Evolutionary conservation across 2,888 invertebrate species (phyloP).

Genomic region (Rhyacophila evoluta): DNA sequence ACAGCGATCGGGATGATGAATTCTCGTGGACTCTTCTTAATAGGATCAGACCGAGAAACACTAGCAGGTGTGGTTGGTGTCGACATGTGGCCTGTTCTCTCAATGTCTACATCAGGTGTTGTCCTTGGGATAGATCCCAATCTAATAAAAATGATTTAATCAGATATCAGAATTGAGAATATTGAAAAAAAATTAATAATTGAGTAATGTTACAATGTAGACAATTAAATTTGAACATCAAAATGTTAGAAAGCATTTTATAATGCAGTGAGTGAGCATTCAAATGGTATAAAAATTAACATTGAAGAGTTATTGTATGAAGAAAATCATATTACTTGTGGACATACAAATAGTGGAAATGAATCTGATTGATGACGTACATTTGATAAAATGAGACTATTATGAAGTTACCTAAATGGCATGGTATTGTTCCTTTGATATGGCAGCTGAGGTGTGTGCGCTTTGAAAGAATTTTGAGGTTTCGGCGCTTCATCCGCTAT

Average conservation of each 20-base stretch:
- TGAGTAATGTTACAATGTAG: no score
- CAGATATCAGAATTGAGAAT: conserved; percentile 35
- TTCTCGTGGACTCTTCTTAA: conserved; percentile 89
- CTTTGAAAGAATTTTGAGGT: conserved; percentile 47
- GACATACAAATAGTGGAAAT: no score
- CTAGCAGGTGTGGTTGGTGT: conserved; percentile 73
- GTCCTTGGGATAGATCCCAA: background rate
- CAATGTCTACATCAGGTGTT: conserved; percentile 55
- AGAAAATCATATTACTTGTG: no score
- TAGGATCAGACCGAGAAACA: conserved; percentile 71
- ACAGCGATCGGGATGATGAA: conserved; percentile 95
- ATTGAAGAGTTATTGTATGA: no score
- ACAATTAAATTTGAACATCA: no score
- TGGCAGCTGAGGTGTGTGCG: conserved; percentile 42
- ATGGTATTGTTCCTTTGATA: conserved; percentile 55
- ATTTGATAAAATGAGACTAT: no score
- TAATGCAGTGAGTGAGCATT: no score
- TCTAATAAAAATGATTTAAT: background rate
- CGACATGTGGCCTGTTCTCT: conserved; percentile 65
- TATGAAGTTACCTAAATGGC: conserved; percentile 58
- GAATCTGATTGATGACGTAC: no score
- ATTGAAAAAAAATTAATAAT: background rate
- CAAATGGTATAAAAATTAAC: background rate
- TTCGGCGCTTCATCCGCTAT: conserved; percentile 58
- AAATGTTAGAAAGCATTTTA: no score